A percentile compares a stretch with the other conserved stretches of the same genome.
Evolutionary conservation across 2,888 invertebrate species (phyloP).

Genomic region (Halictus ligatus): DNA sequence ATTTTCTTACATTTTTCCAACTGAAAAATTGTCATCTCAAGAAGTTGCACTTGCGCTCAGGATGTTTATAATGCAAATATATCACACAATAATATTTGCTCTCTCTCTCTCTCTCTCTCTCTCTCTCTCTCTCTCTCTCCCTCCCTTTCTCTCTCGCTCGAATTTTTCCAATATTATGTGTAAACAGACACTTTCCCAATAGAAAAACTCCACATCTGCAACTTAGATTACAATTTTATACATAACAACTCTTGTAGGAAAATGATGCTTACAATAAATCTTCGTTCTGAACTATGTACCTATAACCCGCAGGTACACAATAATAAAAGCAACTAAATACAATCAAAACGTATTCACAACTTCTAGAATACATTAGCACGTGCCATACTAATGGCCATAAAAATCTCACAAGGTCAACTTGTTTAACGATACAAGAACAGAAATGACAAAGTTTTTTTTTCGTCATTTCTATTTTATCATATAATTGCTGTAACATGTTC

Average conservation of each 20-base stretch:
- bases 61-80: neutral
- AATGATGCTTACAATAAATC: neutral
- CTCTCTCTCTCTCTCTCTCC: too few relatives aligned
- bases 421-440: too few relatives aligned
- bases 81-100: neutral
- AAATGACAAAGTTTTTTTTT: too few relatives aligned
- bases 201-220: neutral
- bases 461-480: too few relatives aligned
- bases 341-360: neutral
- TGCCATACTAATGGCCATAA: too few relatives aligned
- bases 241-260: neutral
- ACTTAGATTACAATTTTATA: too few relatives aligned
- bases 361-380: neutral
- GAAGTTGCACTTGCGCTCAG: neutral
- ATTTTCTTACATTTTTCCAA: neutral
- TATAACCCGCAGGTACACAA: too few relatives aligned
- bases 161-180: neutral
- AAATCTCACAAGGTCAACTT: too few relatives aligned
- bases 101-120: too few relatives aligned
- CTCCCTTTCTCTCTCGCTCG: neutral
- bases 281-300: neutral
- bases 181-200: neutral
- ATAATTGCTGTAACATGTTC: too few relatives aligned
- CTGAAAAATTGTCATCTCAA: neutral
- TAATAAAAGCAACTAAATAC: neutral